Percentiles rank a stretch among this genome's conserved stretches.
Conservation (phyloP, 2,113 vertebrate species). For the Arvicanthis niloticus region DNA sequence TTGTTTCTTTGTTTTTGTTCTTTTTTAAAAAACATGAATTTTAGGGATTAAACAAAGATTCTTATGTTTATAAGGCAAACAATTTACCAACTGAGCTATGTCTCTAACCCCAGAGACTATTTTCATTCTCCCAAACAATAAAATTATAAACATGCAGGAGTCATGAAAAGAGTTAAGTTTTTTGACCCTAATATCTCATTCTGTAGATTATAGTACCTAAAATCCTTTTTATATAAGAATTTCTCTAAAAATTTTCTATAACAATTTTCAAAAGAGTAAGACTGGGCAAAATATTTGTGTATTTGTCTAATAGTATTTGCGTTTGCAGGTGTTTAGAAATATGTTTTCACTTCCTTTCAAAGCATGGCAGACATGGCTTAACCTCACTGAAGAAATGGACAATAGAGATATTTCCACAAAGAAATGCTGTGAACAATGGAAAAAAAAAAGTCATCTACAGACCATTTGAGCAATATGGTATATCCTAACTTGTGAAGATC, state of each 20-base stretch:
- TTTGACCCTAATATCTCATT: not conserved
- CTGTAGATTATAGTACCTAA: not conserved
- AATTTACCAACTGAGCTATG: too few relatives aligned
- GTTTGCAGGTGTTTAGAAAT: not conserved
- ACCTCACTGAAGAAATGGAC: not conserved
- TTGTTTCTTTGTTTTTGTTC: too few relatives aligned
- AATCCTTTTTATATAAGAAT: not conserved
- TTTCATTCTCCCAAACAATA: not conserved
- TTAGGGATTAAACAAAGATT: not conserved
- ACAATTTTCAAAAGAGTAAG: not conserved
- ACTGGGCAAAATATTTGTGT: not conserved
- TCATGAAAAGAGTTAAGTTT: not conserved
- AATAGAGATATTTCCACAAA: constrained; percentile 7
- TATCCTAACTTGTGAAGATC: not conserved
- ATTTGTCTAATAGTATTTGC: not conserved
- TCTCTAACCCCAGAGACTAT: not conserved
- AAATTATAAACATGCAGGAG: not conserved
- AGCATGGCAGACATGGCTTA: constrained; percentile 27
- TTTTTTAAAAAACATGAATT: too few relatives aligned
- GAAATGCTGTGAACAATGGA: not conserved
- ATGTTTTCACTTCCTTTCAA: constrained; percentile 42
- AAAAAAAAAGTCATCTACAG: not conserved
- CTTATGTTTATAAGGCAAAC: not conserved
- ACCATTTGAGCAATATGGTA: not conserved
- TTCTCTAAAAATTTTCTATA: not conserved